Conservation (phyloP, 2,888 invertebrate genomes). For the Lathronympha strigana region DNA sequence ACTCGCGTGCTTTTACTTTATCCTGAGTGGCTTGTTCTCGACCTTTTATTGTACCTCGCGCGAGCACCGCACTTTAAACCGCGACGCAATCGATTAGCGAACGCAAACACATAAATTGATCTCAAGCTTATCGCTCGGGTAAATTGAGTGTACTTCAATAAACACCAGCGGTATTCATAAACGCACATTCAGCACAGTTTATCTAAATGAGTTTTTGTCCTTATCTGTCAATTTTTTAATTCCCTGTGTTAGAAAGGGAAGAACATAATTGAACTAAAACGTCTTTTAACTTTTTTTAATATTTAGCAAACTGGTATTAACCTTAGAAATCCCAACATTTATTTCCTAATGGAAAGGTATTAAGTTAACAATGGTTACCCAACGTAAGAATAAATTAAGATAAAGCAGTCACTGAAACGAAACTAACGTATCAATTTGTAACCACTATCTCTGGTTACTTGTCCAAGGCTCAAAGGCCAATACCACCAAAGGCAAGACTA, state of each 20-base stretch:
- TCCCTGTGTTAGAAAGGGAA: too few relatives aligned
- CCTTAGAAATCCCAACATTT: constrained; percentile 2
- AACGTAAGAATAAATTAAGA: constrained; percentile 6
- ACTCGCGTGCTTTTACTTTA: constrained; percentile 56
- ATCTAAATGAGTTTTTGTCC: too few relatives aligned
- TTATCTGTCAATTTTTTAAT: too few relatives aligned
- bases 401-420: background rate
- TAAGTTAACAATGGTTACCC: constrained; percentile 2
- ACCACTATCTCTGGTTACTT: background rate
- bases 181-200: too few relatives aligned
- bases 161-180: too few relatives aligned
- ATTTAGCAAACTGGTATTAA: constrained; percentile 13
- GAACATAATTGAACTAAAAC: too few relatives aligned
- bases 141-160: constrained; percentile 12
- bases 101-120: constrained; percentile 37
- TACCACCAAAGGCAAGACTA: background rate
- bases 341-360: constrained; percentile 15
- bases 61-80: constrained; percentile 33
- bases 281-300: too few relatives aligned
- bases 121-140: constrained; percentile 22
- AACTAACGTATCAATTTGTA: constrained; percentile 2
- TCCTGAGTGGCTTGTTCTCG: constrained; percentile 48
- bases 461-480: constrained; percentile 9
- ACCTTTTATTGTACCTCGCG: constrained; percentile 48
- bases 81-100: constrained; percentile 39